These are phyloP conservation scores for Pocillopora damicornis DNA, from an alignment of 64 coral and sea anemone genomes.

Conservation along the genomic window DNA sequence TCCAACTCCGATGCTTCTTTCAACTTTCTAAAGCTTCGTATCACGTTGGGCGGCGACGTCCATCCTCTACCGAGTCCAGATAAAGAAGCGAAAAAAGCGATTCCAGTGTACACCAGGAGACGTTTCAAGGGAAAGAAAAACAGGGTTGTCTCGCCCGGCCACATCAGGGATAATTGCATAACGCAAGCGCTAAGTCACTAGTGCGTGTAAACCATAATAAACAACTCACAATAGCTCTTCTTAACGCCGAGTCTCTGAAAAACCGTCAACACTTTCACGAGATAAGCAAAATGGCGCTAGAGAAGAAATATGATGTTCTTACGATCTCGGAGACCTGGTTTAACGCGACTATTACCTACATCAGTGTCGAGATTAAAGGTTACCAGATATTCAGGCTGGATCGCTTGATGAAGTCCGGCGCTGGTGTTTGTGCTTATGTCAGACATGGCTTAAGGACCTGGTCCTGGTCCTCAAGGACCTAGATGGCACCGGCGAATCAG, in stretches of 20 bases:
- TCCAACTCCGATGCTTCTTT: too few relatives aligned
- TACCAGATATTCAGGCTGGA: slow-evolving; percentile 29
- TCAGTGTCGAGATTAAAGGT: background rate
- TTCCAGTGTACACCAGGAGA: too few relatives aligned
- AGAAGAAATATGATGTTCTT: background rate
- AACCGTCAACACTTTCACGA: background rate
- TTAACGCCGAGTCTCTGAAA: background rate
- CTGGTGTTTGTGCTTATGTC: slow-evolving; percentile 49
- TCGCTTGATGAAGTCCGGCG: slow-evolving; percentile 32
- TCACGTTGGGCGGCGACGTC: too few relatives aligned
- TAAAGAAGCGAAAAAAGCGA: too few relatives aligned
- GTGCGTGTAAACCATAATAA: background rate
- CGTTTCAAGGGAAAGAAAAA: too few relatives aligned
- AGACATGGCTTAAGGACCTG: slow-evolving; percentile 9
- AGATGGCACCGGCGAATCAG: slow-evolving; percentile 16
- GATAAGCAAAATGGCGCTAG: background rate
- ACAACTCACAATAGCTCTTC: background rate
- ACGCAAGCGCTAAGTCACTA: too few relatives aligned
- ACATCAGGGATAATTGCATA: too few relatives aligned
- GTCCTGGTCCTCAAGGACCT: slow-evolving; percentile 36
- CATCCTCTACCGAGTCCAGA: too few relatives aligned
- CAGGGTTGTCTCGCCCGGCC: too few relatives aligned
- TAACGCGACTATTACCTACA: background rate
- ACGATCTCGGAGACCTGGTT: background rate
- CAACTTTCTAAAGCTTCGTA: too few relatives aligned